phyloP scores from a whole-genome alignment of 2,888 invertebrate species.

The Coelopa pilipes region DNA sequence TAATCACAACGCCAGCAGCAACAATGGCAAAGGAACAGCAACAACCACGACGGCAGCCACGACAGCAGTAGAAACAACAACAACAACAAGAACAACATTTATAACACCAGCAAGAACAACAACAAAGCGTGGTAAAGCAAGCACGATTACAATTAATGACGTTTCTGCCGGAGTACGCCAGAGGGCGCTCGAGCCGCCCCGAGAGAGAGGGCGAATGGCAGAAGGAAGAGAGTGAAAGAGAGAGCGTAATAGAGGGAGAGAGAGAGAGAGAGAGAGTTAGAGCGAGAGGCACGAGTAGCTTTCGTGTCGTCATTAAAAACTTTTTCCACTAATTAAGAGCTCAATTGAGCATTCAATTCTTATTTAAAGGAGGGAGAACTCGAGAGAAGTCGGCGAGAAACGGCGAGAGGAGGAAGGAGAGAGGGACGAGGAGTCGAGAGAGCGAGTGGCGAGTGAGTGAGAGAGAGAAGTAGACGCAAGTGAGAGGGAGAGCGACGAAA shows the following conservation, averaged over 20 bases:
- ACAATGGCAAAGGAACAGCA: conserved; percentile 8
- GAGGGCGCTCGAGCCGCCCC: not conserved
- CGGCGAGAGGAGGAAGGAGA: no score
- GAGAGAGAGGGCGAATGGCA: no score
- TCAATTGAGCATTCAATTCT: conserved; percentile 60
- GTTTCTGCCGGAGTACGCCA: not conserved
- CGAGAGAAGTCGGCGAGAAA: no score
- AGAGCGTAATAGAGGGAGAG: no score
- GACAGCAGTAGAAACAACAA: conserved; percentile 9
- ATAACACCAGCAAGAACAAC: conserved; percentile 42
- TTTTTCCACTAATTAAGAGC: conserved; percentile 62
- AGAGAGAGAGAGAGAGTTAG: no score
- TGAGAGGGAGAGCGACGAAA: no score
- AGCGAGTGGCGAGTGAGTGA: no score
- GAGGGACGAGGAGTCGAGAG: not conserved
- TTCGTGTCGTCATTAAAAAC: conserved; percentile 60
- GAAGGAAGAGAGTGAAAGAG: no score
- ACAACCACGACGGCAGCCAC: conserved; percentile 39
- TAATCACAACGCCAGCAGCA: conserved; percentile 46
- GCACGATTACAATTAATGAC: not conserved
- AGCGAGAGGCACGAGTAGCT: conserved; percentile 44
- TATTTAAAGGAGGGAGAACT: conserved; percentile 8
- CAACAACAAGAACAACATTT: conserved; percentile 58
- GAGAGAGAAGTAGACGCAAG: no score
- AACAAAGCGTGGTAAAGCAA: conserved; percentile 15